These are phyloP conservation scores for Cyprinodon diabolis DNA, from an alignment of 2,797 vertebrate species.

Conservation along the genomic window DNA sequence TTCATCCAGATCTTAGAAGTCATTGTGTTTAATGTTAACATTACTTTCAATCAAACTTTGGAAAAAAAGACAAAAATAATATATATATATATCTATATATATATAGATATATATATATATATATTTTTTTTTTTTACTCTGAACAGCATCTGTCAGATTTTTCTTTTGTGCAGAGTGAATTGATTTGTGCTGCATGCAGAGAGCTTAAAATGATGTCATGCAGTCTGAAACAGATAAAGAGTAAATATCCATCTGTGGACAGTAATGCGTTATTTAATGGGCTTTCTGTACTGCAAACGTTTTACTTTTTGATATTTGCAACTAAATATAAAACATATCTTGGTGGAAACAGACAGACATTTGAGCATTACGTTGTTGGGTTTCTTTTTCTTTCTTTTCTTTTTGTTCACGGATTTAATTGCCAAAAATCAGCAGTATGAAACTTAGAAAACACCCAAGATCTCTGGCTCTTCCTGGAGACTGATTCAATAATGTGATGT, in stretches of 20 bases:
- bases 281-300: neutral
- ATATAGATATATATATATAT: too few relatives aligned
- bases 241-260: conserved; percentile 48
- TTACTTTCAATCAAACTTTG: neutral
- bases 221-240: conserved; percentile 49
- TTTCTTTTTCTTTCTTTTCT: neutral
- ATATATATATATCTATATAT: too few relatives aligned
- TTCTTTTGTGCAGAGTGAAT: neutral
- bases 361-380: neutral
- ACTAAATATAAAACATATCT: neutral
- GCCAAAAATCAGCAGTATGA: neutral
- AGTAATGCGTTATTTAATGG: conserved; percentile 30
- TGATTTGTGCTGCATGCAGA: conserved; percentile 1
- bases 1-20: neutral
- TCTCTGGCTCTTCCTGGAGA: conserved; percentile 49
- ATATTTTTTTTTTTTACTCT: neutral
- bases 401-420: neutral
- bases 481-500: conserved; percentile 10
- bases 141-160: neutral
- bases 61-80: neutral
- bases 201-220: conserved; percentile 48
- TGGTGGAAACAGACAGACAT: conserved; percentile 6
- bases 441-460: neutral
- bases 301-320: conserved; percentile 14
- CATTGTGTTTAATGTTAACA: neutral